Base-by-base conservation (phyloP, 2,888 invertebrate genomes). In the Ectobius pallidus region DNA sequence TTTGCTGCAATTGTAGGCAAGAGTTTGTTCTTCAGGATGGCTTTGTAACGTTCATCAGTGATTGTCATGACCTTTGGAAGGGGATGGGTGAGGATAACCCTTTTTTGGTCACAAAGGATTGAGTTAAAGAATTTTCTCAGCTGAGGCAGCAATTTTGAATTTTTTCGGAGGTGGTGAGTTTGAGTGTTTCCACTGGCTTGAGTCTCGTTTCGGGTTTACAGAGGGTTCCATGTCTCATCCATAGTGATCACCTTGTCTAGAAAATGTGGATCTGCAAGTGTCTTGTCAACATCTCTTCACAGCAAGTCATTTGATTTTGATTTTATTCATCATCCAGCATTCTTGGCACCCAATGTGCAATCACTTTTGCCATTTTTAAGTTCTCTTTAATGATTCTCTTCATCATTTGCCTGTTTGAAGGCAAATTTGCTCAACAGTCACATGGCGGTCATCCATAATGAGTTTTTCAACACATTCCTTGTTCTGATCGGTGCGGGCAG, bases 201-300 rank as follows among this genome's bases (percentile, higher is more conserved):
- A 34, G 7, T 61, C n/a, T 30, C 1, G 3, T 16, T 61, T 30
- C 14, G 30, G 11, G 3, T 61, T 3, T 18, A 61, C 27, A 27
- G 2, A 27, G 22, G 58, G 32, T 27, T n/a, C 30, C 61, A 7
- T 4, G 34, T 30, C 6, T 61, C 30, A 32, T 61, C 61, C 32
- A 30, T 32, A 1, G 32, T 61, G 27, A 55, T 55, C 55, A 55
- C 1, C 55, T 55, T 55, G 18, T 55, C 14, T 11, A 55, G 55
- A 55, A 55, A 55, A 55, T 55, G 14, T 55, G 22, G 55, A 55
- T 55, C 55, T 55, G 55, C 18, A 6, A 1, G n/a, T 30, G 30
- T 6, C 30, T 61, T 32, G 34, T 61, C n/a, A 61, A 61, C 61
- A 61, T 61, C 61, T 32, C 61, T 61, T 61, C 32, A 30, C 3